phyloP scores from a whole-genome alignment of 2,888 invertebrate species.

The Oscheius sp. region DNA sequence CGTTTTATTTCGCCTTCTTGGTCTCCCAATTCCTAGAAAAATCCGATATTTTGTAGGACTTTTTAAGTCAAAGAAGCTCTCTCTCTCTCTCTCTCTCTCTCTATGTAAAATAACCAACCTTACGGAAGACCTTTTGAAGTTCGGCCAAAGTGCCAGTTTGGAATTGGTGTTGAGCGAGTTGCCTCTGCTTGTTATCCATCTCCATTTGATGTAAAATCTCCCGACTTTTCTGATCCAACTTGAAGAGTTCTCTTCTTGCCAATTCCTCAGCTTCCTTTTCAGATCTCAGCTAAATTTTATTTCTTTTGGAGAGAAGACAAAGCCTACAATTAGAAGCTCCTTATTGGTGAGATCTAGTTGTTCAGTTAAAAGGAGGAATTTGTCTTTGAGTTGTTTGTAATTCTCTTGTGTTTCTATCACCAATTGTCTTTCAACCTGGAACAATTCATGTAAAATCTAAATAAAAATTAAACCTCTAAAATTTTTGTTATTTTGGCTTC shows the following conservation, averaged over 20 bases:
- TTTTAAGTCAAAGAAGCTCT: neutral
- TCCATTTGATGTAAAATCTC: constrained; percentile 12
- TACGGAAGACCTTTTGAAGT: constrained; percentile 24
- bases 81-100: no score
- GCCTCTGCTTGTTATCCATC: constrained; percentile 15
- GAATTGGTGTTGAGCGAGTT: constrained; percentile 16
- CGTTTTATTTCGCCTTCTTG: constrained; percentile 15
- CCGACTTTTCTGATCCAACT: constrained; percentile 16
- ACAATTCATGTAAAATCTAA: no score
- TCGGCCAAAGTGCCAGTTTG: constrained; percentile 22
- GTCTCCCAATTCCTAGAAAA: constrained; percentile 25
- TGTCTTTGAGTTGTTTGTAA: constrained; percentile 3
- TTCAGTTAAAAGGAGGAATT: constrained; percentile 1
- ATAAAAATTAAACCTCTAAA: neutral
- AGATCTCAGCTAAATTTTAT: constrained; percentile 3
- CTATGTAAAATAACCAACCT: neutral
- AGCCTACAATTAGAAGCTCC: constrained; percentile 13
- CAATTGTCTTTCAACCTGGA: constrained; percentile 17
- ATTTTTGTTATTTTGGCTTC: constrained; percentile 1
- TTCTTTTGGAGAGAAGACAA: neutral
- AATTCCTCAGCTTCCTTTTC: constrained; percentile 18
- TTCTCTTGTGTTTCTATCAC: constrained; percentile 22
- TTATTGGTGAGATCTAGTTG: constrained; percentile 11
- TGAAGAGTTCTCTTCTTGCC: constrained; percentile 1
- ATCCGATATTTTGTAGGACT: neutral